Percentiles rank a stretch among this genome's conserved stretches.
These are phyloP conservation scores for Ceratosolen solmsi DNA, from an alignment of 1,140 invertebrate genomes.

Conservation along the genomic window DNA sequence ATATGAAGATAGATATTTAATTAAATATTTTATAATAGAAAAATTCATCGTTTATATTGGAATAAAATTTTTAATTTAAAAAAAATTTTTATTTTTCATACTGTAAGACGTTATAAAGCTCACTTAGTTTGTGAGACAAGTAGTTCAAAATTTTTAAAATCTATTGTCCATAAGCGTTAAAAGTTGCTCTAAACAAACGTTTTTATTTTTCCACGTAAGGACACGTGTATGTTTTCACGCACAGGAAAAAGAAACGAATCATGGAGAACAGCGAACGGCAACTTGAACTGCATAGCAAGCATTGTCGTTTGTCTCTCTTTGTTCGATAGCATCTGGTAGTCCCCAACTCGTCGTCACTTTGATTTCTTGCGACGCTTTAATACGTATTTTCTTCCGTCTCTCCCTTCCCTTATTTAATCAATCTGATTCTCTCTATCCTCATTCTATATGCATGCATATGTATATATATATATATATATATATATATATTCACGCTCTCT, in stretches of 20 bases:
- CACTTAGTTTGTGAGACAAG: too few species aligned
- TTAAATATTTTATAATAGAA: too few species aligned
- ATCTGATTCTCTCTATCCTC: background rate
- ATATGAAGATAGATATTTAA: too few species aligned
- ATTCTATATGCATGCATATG: background rate
- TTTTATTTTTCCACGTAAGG: background rate
- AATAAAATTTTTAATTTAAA: too few species aligned
- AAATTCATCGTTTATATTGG: too few species aligned
- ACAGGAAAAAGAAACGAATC: background rate
- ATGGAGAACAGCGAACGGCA: background rate
- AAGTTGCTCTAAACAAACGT: background rate
- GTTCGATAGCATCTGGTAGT: background rate
- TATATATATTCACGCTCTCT: background rate
- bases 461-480: too few species aligned
- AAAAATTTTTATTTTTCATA: too few species aligned
- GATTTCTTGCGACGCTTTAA: background rate
- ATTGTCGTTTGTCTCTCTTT: background rate
- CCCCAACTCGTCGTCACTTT: constrained; percentile 2
- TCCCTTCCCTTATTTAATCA: background rate
- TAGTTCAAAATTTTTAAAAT: background rate
- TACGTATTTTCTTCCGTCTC: background rate
- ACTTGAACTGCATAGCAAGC: constrained; percentile 5
- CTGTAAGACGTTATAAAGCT: too few species aligned
- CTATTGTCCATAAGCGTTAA: background rate
- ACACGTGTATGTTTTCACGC: background rate